These are phyloP conservation scores for Lepas anatifera DNA, from an alignment of 2,888 invertebrate species.

Conservation along the genomic window DNA sequence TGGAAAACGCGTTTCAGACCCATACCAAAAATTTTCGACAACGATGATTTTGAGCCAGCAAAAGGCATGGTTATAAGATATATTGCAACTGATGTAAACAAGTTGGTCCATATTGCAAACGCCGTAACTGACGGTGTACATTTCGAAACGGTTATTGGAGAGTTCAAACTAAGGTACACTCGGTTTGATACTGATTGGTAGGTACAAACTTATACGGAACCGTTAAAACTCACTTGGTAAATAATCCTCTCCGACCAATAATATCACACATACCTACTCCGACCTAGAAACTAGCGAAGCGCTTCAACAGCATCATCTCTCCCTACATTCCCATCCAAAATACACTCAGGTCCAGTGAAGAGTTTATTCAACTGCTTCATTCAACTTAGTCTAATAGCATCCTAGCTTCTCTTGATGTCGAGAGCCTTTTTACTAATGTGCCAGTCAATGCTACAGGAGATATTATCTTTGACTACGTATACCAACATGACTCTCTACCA, in stretches of 20 bases:
- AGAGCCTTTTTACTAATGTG: background rate
- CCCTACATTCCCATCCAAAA: background rate
- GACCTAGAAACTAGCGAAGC: background rate
- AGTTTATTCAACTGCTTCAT: background rate
- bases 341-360: background rate
- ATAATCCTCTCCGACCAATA: background rate
- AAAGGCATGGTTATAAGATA: no score
- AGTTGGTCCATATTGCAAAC: no score
- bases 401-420: background rate
- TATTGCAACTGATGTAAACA: no score
- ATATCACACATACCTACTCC: background rate
- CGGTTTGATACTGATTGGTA: no score
- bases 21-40: no score
- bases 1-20: no score
- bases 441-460: background rate
- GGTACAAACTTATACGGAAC: background rate
- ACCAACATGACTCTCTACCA: no score
- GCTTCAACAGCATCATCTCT: background rate
- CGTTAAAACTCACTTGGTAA: background rate
- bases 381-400: background rate
- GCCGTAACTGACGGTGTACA: no score
- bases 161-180: no score
- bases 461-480: background rate
- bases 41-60: no score
- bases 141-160: no score